A percentile compares a stretch with the other conserved stretches of the same genome.
Evolutionary conservation across 2,113 vertebrate species (phyloP).

Genomic region (Labrus mixtus): DNA sequence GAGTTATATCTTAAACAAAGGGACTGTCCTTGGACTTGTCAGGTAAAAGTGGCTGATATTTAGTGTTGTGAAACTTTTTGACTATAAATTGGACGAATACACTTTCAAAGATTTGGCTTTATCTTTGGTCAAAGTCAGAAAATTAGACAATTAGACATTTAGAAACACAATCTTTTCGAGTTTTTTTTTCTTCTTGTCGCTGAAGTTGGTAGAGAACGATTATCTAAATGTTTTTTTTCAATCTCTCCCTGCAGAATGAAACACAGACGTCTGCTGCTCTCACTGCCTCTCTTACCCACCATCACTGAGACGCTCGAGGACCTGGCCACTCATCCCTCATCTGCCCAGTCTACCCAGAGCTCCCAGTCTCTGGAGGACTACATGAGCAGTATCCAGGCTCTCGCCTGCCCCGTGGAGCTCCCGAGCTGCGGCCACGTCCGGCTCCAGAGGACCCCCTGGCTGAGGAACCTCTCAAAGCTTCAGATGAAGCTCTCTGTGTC

Average conservation of each 20-base stretch:
- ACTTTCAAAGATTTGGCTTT: too few relatives aligned
- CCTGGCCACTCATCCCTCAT: slow-evolving; percentile 41
- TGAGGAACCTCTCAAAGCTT: slow-evolving; percentile 74
- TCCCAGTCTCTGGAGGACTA: slow-evolving; percentile 82
- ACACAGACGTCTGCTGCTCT: slow-evolving; percentile 68
- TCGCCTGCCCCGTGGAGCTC: slow-evolving; percentile 71
- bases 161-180: too few relatives aligned
- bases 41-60: too few relatives aligned
- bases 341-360: slow-evolving; percentile 53
- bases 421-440: slow-evolving; percentile 72
- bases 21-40: too few relatives aligned
- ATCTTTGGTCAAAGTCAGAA: too few relatives aligned
- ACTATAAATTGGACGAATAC: too few relatives aligned
- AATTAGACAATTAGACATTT: too few relatives aligned
- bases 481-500: slow-evolving; percentile 72
- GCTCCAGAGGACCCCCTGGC: slow-evolving; percentile 70
- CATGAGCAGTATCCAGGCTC: slow-evolving; percentile 81
- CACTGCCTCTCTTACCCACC: slow-evolving; percentile 80
- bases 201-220: too few relatives aligned
- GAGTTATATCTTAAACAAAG: too few relatives aligned
- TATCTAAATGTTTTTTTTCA: slow-evolving; percentile 18
- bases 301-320: slow-evolving; percentile 84
- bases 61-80: too few relatives aligned
- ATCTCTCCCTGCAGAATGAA: slow-evolving; percentile 75
- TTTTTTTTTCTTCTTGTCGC: too few relatives aligned